Evolutionary conservation across 2,888 invertebrate species (phyloP), one percentile per base, ranked within the genome.

Genomic region (Drosophila stalkeri): DNA sequence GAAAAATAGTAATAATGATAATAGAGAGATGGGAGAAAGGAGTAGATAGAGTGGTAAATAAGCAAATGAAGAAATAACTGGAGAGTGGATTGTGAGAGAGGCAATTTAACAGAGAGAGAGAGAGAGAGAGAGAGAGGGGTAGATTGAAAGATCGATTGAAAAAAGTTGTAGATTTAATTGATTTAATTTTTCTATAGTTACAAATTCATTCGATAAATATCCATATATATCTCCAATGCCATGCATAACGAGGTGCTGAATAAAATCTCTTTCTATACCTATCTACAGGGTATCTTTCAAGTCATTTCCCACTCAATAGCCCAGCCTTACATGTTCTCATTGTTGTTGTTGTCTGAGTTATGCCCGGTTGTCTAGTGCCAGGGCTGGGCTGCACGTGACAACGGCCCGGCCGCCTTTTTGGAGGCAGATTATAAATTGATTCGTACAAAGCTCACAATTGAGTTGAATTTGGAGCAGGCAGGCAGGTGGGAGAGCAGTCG

Each of bases 401-500:
- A 85, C 82, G 67, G 69, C 68, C 65, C 49, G 60, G 74, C 69
- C 69, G 60, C 76, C 76, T 72, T 77, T 79, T 72, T 51, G 64
- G 65, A 60, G 33, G 14, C 35, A 81, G 90, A 89, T 89, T 89
- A 89, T 90, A 89, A 89, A 89, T 89, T 89, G 90, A 89, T 89
- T 90, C 88, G 85, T 79, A 85, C 87, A 69, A 80, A 89, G 79
- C 81, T 83, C 79, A 80, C 87, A 90, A 90, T 89, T 89, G 90
- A 84, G 87, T 77, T 77, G 82, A 89, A 84, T 83, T 87, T 89
- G 87, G 82, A 66, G 44, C 54, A 46, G 55, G 44, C 54, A 46
- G 55, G 66, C 51, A 67, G 73, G 64, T 76, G 77, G 77, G 68
- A 69, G 72, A 68, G 39, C 37, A 11, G n/a, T 12, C 18, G 56